Percentiles rank a stretch among this genome's conserved stretches.
Conservation (phyloP, 2,797 vertebrate species). For the Champsocephalus gunnari region DNA sequence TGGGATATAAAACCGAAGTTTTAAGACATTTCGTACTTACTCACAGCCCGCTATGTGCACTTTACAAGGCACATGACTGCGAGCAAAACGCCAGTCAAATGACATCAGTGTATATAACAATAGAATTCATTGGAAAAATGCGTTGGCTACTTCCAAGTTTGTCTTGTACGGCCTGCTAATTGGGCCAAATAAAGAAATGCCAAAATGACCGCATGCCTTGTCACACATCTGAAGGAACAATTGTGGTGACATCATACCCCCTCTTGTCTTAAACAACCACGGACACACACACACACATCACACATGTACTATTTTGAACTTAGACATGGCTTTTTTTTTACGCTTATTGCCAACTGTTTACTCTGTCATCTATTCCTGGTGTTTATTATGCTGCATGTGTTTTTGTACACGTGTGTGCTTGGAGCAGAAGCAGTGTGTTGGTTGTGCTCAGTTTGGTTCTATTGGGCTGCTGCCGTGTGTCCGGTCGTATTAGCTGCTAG, state of each 20-base stretch:
- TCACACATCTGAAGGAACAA: slow-evolving; percentile 55
- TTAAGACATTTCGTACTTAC: slow-evolving; percentile 57
- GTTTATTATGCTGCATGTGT: slow-evolving; percentile 39
- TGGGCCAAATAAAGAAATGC: slow-evolving; percentile 56
- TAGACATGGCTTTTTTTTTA: slow-evolving; percentile 15
- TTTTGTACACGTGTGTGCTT: neutral
- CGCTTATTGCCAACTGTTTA: slow-evolving; percentile 19
- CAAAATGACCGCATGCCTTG: slow-evolving; percentile 54
- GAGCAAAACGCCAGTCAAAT: slow-evolving; percentile 52
- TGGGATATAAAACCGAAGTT: slow-evolving; percentile 50
- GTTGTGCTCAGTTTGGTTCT: slow-evolving; percentile 33
- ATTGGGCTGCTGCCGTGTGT: slow-evolving; percentile 70
- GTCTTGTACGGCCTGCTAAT: slow-evolving; percentile 55
- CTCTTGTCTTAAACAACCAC: slow-evolving; percentile 28
- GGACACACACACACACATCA: slow-evolving; percentile 19
- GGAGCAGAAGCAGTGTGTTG: slow-evolving; percentile 16
- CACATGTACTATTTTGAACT: slow-evolving; percentile 39
- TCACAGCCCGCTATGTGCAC: slow-evolving; percentile 43
- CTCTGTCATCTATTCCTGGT: slow-evolving; percentile 20
- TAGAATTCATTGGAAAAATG: slow-evolving; percentile 50
- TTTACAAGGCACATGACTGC: slow-evolving; percentile 63
- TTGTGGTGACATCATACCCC: slow-evolving; percentile 60
- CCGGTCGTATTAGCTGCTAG: slow-evolving; percentile 76
- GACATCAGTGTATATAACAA: slow-evolving; percentile 60
- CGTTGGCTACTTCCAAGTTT: slow-evolving; percentile 39